Evolutionary conservation across 2,797 vertebrate species (phyloP).

Genomic region (Trematomus bernacchii): DNA sequence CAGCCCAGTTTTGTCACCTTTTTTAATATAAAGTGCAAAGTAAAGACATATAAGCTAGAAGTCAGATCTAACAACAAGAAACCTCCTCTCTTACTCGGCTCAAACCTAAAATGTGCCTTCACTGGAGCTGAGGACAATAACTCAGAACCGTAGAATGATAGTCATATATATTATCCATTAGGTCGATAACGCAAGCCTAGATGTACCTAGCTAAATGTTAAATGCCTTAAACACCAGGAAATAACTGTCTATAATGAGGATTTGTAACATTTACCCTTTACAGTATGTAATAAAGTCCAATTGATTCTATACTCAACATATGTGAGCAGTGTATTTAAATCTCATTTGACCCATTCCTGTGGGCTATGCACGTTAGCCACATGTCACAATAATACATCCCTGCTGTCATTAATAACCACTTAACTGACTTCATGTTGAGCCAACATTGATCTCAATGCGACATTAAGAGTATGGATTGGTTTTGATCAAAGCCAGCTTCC

Average conservation of each 20-base stretch:
- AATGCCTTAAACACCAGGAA: neutral
- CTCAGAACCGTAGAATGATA: too few relatives aligned
- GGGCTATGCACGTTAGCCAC: slow-evolving; percentile 12
- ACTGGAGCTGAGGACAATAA: too few relatives aligned
- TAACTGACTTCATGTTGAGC: slow-evolving; percentile 31
- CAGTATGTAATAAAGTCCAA: neutral
- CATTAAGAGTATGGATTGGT: slow-evolving; percentile 37
- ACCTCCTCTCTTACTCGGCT: too few relatives aligned
- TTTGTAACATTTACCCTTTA: neutral
- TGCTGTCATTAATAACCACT: slow-evolving; percentile 46
- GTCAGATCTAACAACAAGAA: too few relatives aligned
- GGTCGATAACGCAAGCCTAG: too few relatives aligned
- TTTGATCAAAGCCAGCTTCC: slow-evolving; percentile 37
- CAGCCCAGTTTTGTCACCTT: too few relatives aligned
- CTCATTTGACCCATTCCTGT: neutral
- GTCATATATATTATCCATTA: too few relatives aligned
- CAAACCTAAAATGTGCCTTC: too few relatives aligned
- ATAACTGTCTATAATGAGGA: neutral
- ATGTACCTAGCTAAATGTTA: neutral
- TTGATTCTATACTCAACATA: neutral
- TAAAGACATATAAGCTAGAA: too few relatives aligned
- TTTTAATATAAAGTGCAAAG: too few relatives aligned
- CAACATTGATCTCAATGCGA: slow-evolving; percentile 30
- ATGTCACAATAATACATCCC: slow-evolving; percentile 19
- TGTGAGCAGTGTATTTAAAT: slow-evolving; percentile 2